Evolutionary conservation across 2,888 invertebrate genomes (phyloP), one percentile per base, ranked within the genome.

Genomic region (Erpobdella octoculata): DNA sequence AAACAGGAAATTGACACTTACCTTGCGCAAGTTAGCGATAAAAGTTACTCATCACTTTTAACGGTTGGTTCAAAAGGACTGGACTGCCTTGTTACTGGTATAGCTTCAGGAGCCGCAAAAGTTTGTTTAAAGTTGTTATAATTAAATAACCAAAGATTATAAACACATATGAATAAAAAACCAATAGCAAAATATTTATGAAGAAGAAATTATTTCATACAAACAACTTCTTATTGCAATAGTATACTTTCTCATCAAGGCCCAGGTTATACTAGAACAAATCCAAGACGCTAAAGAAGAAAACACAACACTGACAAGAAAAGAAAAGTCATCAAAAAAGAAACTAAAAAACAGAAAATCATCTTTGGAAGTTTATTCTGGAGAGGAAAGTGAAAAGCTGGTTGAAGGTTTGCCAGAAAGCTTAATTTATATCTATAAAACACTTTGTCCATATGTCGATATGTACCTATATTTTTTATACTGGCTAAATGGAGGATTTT

Each of bases 1-100:
- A 25, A 15, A n/a, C 84, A 92, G 89, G 93, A 93, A 86, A 94
- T 94, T 83, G 94, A 94, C 86, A 92, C 92, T 80, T 92, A 92
- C 82, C 89, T 94, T 78, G 89, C 89, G 70, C 90, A 91, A 85
- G 93, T 92, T 77, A 91, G 91, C 84, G 92, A 93, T 80, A 91
- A 92, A 83, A 92, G 94, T 78, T 94, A 93, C 86, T 89, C 90
- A 78, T 92, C 94, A 46, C 90, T 94, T 76, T 85, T 93, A 77
- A 91, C 91, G 80, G 86, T 94, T 77, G 93, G 94, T 78, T 89
- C 91, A 65, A 91, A 90, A 83, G 93, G 93, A 77, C 89, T 94
- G 74, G 91, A 91, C 84, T 91, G 91, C 85, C 91, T 91, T 76
- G 89, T 93, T 91, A 81, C 81, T 76, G 78, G 79, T 41, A 78